phyloP scores from a whole-genome alignment of 2,888 invertebrate genomes.

The Nemurella pictetii region DNA sequence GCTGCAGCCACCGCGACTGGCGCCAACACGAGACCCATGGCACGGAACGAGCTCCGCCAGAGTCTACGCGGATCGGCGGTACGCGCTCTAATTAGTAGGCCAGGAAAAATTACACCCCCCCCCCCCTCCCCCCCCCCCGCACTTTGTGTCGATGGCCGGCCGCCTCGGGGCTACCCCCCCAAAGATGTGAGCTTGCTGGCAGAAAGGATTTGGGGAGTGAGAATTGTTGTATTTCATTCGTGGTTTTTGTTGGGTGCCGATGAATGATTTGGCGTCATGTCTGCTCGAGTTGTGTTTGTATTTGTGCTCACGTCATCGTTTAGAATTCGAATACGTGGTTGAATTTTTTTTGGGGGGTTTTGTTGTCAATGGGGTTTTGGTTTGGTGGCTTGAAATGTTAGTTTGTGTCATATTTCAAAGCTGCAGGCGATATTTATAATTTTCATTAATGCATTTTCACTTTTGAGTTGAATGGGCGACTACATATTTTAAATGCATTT shows the following conservation, averaged over 20 bases:
- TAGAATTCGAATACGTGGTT: no score
- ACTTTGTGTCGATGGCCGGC: neutral
- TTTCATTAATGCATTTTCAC: no score
- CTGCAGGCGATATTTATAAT: no score
- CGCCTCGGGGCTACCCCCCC: neutral
- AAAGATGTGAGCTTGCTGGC: constrained; percentile 7
- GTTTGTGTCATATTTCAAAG: no score
- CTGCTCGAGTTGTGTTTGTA: no score
- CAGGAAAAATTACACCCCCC: neutral
- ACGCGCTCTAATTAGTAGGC: constrained; percentile 30
- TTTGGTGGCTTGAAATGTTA: no score
- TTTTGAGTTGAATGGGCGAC: no score
- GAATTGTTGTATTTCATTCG: neutral
- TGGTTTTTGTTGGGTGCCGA: neutral
- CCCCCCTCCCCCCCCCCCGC: neutral
- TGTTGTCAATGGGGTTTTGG: no score
- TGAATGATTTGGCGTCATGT: no score
- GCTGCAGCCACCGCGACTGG: neutral
- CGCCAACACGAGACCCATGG: neutral
- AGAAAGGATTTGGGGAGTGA: neutral
- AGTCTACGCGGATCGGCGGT: constrained; percentile 25
- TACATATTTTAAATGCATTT: no score
- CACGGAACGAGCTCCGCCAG: constrained; percentile 17
- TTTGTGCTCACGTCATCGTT: no score
- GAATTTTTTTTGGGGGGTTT: no score